A percentile compares a stretch with the other conserved stretches of the same genome.
Conservation (phyloP, 2,888 invertebrate species). For the Ptilodon capucinus region DNA sequence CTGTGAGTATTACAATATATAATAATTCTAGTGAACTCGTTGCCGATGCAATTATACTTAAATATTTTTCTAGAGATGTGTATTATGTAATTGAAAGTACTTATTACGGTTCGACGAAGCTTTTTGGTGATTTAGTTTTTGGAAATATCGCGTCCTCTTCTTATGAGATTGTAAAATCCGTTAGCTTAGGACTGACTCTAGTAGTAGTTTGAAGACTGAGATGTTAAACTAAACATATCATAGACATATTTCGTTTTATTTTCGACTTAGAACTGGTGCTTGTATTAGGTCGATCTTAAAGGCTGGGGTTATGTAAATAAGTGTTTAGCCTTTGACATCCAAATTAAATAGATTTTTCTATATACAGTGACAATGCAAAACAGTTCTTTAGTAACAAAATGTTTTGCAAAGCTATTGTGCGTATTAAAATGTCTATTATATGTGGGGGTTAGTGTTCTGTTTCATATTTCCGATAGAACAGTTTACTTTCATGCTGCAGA, state of each 20-base stretch:
- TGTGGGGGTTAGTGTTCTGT: constrained; percentile 56
- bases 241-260: constrained; percentile 76
- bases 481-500: constrained; percentile 39
- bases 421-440: no score
- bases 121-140: constrained; percentile 74
- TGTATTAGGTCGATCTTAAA: constrained; percentile 81
- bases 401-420: no score
- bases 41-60: constrained; percentile 77
- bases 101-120: constrained; percentile 68
- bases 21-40: constrained; percentile 76
- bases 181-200: constrained; percentile 80
- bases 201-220: constrained; percentile 81
- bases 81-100: constrained; percentile 74
- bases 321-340: constrained; percentile 77
- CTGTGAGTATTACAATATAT: constrained; percentile 82
- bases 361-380: no score
- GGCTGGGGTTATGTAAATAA: constrained; percentile 82
- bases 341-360: no score
- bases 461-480: constrained; percentile 41
- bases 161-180: constrained; percentile 78
- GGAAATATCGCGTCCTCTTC: constrained; percentile 80
- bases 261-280: constrained; percentile 82
- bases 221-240: constrained; percentile 78
- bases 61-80: constrained; percentile 82
- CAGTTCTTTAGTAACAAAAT: no score